A percentile compares a stretch with the other conserved stretches of the same genome.
Conservation (phyloP, 2,113 vertebrate species). For the Hemibagrus wyckioides region DNA sequence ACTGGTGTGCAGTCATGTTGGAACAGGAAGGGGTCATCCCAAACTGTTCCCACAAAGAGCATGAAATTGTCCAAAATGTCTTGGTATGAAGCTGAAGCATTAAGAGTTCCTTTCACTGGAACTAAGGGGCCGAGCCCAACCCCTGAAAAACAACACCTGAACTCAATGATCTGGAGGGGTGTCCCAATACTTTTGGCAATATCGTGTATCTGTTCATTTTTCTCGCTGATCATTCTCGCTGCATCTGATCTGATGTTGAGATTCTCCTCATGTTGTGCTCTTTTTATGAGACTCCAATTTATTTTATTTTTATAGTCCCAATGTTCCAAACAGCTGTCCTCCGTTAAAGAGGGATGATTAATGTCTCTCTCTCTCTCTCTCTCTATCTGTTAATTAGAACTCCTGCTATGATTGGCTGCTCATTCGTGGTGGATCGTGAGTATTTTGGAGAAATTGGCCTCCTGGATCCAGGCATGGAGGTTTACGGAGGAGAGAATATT, state of each 20-base stretch:
- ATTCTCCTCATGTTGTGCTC: background rate
- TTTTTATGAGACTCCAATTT: background rate
- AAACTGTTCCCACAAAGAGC: too few species aligned
- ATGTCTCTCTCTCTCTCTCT: conserved; percentile 1
- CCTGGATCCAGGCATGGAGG: conserved; percentile 97
- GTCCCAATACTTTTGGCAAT: too few species aligned
- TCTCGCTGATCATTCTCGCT: background rate
- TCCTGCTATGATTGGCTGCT: conserved; percentile 98
- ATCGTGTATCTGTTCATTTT: background rate
- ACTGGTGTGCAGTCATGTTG: too few species aligned
- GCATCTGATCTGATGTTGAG: background rate
- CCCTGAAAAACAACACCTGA: too few species aligned
- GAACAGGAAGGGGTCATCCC: too few species aligned
- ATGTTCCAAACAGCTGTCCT: background rate
- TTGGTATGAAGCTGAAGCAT: too few species aligned
- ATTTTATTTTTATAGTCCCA: background rate
- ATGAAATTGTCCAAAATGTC: too few species aligned
- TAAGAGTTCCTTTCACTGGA: too few species aligned
- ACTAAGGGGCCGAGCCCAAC: too few species aligned
- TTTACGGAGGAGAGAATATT: conserved; percentile 97
- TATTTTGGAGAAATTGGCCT: conserved; percentile 96
- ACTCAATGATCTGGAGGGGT: too few species aligned
- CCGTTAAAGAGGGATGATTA: background rate
- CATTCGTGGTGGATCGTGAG: conserved; percentile 92
- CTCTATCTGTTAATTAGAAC: conserved; percentile 74